These are phyloP conservation scores for Papilio protenor DNA, from an alignment of 2,888 invertebrate genomes.

Conservation along the genomic window DNA sequence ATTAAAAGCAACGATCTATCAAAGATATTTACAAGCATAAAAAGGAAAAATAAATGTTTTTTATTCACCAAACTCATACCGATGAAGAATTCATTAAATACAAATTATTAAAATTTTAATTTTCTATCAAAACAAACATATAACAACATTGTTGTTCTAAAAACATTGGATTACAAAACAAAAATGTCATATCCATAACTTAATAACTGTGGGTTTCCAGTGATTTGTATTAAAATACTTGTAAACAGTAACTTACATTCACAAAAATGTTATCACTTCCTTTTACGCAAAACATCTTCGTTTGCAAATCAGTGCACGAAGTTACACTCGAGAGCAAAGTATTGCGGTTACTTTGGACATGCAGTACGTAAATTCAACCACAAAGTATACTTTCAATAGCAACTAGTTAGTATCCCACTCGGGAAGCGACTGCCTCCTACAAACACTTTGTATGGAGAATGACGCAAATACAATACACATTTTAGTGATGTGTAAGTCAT, in stretches of 20 bases:
- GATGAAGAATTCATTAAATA: neutral
- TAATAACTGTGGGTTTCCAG: too few species aligned
- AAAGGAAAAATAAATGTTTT: neutral
- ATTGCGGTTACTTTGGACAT: slow-evolving; percentile 10
- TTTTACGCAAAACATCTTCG: neutral
- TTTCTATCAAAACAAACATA: too few species aligned
- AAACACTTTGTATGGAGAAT: neutral
- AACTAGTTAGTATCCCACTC: slow-evolving; percentile 8
- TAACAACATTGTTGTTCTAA: too few species aligned
- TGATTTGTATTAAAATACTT: too few species aligned
- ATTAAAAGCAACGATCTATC: neutral
- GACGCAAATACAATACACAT: slow-evolving; percentile 29
- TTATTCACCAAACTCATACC: neutral
- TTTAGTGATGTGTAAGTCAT: slow-evolving; percentile 14
- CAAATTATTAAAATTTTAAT: neutral
- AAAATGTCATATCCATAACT: too few species aligned
- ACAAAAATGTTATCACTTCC: neutral
- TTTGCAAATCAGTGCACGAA: neutral
- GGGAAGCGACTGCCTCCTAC: neutral
- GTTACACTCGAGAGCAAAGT: neutral
- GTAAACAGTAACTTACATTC: neutral
- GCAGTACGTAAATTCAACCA: neutral
- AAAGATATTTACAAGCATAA: slow-evolving; percentile 1
- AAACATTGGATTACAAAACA: too few species aligned
- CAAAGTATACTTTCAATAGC: neutral